These are phyloP conservation scores for Pangasius larnaudii DNA, from an alignment of 2,797 vertebrate species.

Conservation along the genomic window DNA sequence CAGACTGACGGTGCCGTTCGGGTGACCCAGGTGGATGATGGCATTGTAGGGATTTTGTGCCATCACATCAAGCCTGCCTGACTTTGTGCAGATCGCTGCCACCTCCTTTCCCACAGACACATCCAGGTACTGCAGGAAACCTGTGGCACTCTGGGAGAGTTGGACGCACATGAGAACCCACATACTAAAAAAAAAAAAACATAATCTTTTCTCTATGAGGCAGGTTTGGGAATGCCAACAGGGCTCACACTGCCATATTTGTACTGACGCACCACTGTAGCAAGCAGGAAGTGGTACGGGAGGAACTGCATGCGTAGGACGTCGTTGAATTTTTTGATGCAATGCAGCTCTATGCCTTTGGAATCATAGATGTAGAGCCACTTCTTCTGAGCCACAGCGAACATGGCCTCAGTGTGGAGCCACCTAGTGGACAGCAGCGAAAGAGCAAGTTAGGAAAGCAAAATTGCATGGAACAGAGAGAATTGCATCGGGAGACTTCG, in stretches of 20 bases:
- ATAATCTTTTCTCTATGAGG: background rate
- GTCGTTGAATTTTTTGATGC: slow-evolving; percentile 85
- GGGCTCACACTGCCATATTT: background rate
- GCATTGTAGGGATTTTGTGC: slow-evolving; percentile 87
- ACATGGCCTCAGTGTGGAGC: slow-evolving; percentile 85
- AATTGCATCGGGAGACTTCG: background rate
- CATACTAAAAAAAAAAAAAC: background rate
- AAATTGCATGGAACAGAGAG: background rate
- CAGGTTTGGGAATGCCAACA: background rate
- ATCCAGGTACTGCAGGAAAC: slow-evolving; percentile 91
- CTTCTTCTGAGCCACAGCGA: slow-evolving; percentile 88
- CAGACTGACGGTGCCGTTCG: slow-evolving; percentile 85
- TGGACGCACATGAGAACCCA: background rate
- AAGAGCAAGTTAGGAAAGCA: background rate
- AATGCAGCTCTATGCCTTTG: slow-evolving; percentile 88
- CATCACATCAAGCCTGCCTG: slow-evolving; percentile 85
- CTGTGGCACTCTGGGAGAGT: slow-evolving; percentile 79
- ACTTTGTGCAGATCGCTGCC: slow-evolving; percentile 78
- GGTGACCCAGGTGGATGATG: slow-evolving; percentile 85
- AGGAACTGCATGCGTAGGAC: slow-evolving; percentile 87
- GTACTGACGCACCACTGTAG: slow-evolving; percentile 73
- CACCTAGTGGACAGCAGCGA: slow-evolving; percentile 72
- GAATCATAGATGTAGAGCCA: slow-evolving; percentile 91
- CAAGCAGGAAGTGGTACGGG: slow-evolving; percentile 89
- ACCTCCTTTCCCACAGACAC: slow-evolving; percentile 89